Evolutionary conservation across 2,113 vertebrate species (phyloP), one percentile per base, ranked within the genome.

Genomic region (Camelus dromedarius): DNA sequence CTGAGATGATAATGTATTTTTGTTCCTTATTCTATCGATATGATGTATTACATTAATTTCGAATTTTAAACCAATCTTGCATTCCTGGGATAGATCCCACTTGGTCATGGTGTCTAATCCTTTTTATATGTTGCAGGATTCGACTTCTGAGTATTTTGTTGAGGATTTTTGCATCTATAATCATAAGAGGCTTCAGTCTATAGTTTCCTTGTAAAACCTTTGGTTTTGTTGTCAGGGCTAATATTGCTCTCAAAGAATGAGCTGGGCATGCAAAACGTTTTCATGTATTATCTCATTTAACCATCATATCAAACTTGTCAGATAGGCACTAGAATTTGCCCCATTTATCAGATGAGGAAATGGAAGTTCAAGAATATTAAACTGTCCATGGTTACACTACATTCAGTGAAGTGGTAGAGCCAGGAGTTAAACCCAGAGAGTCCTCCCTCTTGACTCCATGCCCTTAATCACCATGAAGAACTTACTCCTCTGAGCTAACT

Each of bases 281-380:
- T 62, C 67, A 84, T 48, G 42, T 14, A 58, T 46, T 58, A 67
- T 77, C 30, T 69, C 30, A 89, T 52, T 88, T 77, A 97, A 92
- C 18, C 28, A 24, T 85, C 58, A 67, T 18, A 80, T 50, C n/a
- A 46, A 80, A 48, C 24, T 26, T 93, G 9, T 62, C n/a, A 80
- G 42, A 89, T 20, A 14, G 32, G 52, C 15, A 75, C 50, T 73
- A 38, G 32, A 56, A 81, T 75, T 86, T 46, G 77, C 5, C 48
- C 70, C 28, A 92, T 54, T 73, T 93, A 83, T 52, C 19, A 91
- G 10, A 82, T 72, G 75, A 77, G 75, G 58, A 96, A 90, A 89
- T 10, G 1, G 60, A 96, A 35, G 30, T 18, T 64, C 19, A 38
- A 13, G 32, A 82, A 77, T 64, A 85, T 58, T 76, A 87, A 95